Percentiles rank a stretch among this genome's conserved stretches.
Conservation (phyloP, 2,797 vertebrate genomes). For the Holocentrus rufus region DNA sequence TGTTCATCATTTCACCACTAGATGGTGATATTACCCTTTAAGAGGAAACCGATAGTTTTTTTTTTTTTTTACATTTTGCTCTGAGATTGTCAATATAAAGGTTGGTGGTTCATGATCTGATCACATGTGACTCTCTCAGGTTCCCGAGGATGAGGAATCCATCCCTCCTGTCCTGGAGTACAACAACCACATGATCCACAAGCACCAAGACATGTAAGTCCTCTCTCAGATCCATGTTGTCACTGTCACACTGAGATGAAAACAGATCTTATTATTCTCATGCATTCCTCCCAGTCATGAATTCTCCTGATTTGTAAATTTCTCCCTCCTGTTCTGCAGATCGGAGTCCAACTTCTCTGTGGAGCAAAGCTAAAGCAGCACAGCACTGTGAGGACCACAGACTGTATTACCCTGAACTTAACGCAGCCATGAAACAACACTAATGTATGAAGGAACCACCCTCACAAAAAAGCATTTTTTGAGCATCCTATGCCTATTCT, state of each 20-base stretch:
- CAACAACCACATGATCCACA: conserved; percentile 80
- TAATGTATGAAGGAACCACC: conserved; percentile 28
- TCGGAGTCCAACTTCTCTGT: conserved; percentile 78
- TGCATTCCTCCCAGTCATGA: neutral
- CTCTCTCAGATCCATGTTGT: neutral
- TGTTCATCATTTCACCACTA: conserved; percentile 37
- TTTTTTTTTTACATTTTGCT: neutral
- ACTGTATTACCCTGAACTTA: conserved; percentile 23
- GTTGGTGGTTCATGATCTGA: conserved; percentile 4
- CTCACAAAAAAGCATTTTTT: conserved; percentile 1
- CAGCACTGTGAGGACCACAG: neutral
- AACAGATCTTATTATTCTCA: neutral
- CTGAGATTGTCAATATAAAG: neutral
- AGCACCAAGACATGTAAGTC: conserved; percentile 76
- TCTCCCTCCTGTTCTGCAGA: conserved; percentile 60
- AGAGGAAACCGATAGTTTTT: too few relatives aligned
- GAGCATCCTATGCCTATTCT: neutral
- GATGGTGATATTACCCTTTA: conserved; percentile 29
- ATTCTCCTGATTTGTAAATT: neutral
- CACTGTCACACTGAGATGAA: neutral
- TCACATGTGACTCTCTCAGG: conserved; percentile 67
- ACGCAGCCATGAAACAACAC: conserved; percentile 29
- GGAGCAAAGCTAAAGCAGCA: conserved; percentile 71
- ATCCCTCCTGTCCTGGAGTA: conserved; percentile 79
- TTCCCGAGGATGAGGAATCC: conserved; percentile 88